Evolutionary conservation across 2,797 vertebrate genomes (phyloP), one percentile per base, ranked within the genome.

Genomic region (Labroides dimidiatus): DNA sequence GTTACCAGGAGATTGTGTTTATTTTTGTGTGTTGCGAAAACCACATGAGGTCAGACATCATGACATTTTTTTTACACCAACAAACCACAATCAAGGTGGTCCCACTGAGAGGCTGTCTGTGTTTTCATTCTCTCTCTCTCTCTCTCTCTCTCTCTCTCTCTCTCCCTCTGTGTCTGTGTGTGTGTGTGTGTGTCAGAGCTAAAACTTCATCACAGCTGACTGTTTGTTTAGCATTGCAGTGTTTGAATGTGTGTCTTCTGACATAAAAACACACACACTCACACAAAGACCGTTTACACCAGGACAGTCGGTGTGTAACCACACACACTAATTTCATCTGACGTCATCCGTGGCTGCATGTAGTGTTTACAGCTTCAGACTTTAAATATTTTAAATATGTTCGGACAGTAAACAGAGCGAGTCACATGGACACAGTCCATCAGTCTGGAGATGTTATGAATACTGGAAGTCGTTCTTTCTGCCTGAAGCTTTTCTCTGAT

Each of bases 151-250:
- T 27, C 3, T 27, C 3, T 27, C 3, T 27, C 3, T 27, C 3
- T 27, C 3, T 27, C 3, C 6, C 6, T 27, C 6, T 27, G 24
- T 27, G 24, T 27, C 3, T 27, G 24, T 27, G 24, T 27, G 24
- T 27, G 24, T 27, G 24, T 27, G 24, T 27, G 48, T 48, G 61
- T 75, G 53, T 47, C 24, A 10, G 45, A 56, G 69, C 72, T 67
- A 59, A 70, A 73, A 73, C 73, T 73, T 62, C 63, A 80, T 82
- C 74, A 73, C 10, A 55, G 49, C 56, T 48, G 23, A 36, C 12
- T 83, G 59, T 83, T 82, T 84, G 70, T 82, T 72, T 78, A 64
- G 66, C 66, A 60, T 57, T 62, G 21, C 27, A 66, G 56, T 69
- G 70, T 75, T 80, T 72, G 52, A 76, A 69, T 8, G 13, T 65